Percentiles rank a stretch among this genome's conserved stretches.
Conservation (phyloP, 1,140 invertebrate genomes). For the Protaetia brevitarsis region DNA sequence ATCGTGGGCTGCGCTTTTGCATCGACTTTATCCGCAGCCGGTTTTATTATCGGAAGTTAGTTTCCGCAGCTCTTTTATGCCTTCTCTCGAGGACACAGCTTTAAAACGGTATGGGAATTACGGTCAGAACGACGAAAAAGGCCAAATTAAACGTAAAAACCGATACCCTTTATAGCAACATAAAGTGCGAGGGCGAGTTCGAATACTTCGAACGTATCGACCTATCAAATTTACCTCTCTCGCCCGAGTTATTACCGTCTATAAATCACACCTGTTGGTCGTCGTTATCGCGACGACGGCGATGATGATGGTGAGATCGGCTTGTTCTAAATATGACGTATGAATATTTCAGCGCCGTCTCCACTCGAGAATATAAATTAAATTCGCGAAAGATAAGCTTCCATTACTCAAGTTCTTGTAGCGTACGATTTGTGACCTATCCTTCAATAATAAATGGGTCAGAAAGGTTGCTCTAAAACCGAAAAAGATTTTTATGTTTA, state of each 20-base stretch:
- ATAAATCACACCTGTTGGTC: conserved; percentile 17
- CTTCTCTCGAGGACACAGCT: no score
- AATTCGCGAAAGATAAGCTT: no score
- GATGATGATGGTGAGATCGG: neutral
- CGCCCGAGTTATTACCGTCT: conserved; percentile 3
- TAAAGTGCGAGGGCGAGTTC: neutral
- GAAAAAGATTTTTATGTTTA: no score
- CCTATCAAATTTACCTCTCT: conserved; percentile 12
- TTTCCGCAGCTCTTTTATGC: no score
- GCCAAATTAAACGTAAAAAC: neutral
- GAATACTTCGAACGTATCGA: neutral
- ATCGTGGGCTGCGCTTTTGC: no score
- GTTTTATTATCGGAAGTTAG: no score
- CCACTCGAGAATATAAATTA: neutral
- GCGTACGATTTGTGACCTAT: no score
- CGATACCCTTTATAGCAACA: neutral
- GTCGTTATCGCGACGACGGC: neutral
- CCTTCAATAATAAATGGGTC: no score
- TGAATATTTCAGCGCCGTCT: conserved; percentile 7
- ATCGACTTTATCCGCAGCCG: no score
- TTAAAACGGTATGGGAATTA: no score
- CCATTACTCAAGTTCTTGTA: no score
- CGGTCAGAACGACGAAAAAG: neutral
- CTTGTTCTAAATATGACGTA: neutral
- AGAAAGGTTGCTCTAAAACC: no score